phyloP scores from a whole-genome alignment of 1,140 invertebrate species.

The Elymnias hypermnestra region DNA sequence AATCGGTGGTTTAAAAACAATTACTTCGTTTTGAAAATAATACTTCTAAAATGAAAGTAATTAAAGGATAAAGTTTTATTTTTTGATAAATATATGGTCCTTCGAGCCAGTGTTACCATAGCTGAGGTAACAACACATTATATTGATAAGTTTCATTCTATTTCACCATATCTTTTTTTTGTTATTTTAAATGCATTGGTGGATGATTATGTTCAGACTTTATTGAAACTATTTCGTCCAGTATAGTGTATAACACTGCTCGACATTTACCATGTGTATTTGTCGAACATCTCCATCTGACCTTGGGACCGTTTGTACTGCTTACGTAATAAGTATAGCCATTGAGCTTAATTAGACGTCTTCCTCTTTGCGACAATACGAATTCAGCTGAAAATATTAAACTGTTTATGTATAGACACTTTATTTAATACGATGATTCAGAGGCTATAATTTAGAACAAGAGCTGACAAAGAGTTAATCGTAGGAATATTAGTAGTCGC shows the following conservation, averaged over 20 bases:
- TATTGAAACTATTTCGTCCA: slow-evolving; percentile 8
- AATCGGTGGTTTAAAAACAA: too few species aligned
- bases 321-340: slow-evolving; percentile 14
- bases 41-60: too few species aligned
- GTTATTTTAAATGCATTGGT: background rate
- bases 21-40: too few species aligned
- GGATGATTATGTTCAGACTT: background rate
- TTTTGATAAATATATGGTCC: too few species aligned
- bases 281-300: slow-evolving; percentile 31
- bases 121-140: too few species aligned
- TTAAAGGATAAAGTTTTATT: too few species aligned
- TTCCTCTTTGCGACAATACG: background rate
- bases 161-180: background rate
- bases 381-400: slow-evolving; percentile 2
- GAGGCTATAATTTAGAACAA: too few species aligned
- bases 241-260: slow-evolving; percentile 14
- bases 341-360: slow-evolving; percentile 4
- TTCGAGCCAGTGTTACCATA: too few species aligned
- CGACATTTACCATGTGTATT: slow-evolving; percentile 24
- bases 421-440: too few species aligned
- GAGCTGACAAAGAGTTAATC: too few species aligned
- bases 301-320: background rate
- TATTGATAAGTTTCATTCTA: background rate
- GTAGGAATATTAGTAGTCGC: too few species aligned
- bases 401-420: background rate